Percentiles rank a stretch among this genome's conserved stretches.
phyloP scores from a whole-genome alignment of 92 coral and sea anemone species.

The Zoanthus sociatus region DNA sequence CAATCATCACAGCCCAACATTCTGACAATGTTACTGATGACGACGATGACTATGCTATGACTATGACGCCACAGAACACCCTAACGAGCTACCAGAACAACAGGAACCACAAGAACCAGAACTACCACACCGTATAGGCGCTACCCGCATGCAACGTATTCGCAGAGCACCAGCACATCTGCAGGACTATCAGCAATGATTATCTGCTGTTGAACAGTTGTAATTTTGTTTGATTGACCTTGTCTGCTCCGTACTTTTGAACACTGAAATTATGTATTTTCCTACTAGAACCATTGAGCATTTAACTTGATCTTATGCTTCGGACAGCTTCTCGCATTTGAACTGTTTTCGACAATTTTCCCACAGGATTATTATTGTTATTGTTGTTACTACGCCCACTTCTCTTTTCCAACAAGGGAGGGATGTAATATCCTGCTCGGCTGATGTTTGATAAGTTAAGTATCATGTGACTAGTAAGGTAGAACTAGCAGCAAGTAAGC shows the following conservation, averaged over 20 bases:
- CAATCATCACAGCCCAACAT: neutral
- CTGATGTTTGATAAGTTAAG: no score
- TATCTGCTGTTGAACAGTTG: neutral
- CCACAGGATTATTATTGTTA: neutral
- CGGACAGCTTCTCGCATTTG: no score
- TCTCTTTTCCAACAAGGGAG: neutral
- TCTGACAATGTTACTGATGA: neutral
- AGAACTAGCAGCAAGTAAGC: no score
- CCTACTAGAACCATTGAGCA: constrained; percentile 3
- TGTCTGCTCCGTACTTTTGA: neutral
- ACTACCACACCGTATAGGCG: neutral
- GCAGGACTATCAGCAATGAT: constrained; percentile 15
- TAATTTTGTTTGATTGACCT: no score
- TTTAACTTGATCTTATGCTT: neutral
- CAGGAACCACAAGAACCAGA: constrained; percentile 4
- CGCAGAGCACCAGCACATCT: constrained; percentile 26
- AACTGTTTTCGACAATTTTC: no score
- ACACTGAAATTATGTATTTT: neutral
- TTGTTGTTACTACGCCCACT: neutral
- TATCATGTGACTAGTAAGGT: no score
- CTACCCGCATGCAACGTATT: neutral
- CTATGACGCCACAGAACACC: no score
- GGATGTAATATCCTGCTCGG: no score
- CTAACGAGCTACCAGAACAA: neutral
- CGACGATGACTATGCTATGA: neutral